Base-by-base conservation (phyloP, 64 coral and sea anemone species). In the Platygyra sinensis region DNA sequence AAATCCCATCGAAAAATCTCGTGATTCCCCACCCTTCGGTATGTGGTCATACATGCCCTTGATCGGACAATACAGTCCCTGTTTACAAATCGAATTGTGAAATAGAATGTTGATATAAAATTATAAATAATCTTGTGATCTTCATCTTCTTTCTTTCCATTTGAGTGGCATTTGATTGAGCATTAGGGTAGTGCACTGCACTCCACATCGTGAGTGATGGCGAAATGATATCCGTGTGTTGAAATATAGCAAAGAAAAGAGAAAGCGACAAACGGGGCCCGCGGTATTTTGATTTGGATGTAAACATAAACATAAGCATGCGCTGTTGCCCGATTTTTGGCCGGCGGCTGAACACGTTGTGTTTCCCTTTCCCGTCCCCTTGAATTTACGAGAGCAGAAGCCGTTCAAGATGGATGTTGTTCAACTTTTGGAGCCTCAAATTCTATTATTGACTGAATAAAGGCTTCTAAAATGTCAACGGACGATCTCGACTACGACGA, bases 261-360 rank as follows among this genome's bases (percentile, higher is more conserved):
- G 12, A 57, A 57, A 57, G 72, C 72, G 54, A 46, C 60, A 79
- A 88, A 80, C 62, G 87, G 81, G 82, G 92, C 87, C 92, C 92
- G 87, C 92, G 87, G 83, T 94, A 71, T 36, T 83, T 71, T 24
- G 19, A 83, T 38, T 29, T 63, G 8, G 79, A 89, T 89, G 92
- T 85, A 94, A 94, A 94, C 87, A 94, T 85, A 94, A 94, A 94
- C 87, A 89, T 19, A 69, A 89, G 59, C 92, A 94, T 94, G 92
- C 92, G 92, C 92, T 86, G 39, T 89, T 24, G 39, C 14, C 5
- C 15, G 10, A 46, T 22, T 1, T 15, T 10, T 22, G 17, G 20
- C 32, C 32, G 24, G 60, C 62, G 78, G 78, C 29, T 46, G 5
- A 85, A 85, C 81, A 85, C 63, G 81, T 85, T 85, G 81, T 69